A percentile compares a stretch with the other conserved stretches of the same genome.
Conservation (phyloP, 2,797 vertebrate genomes). For the Rallus crepitans region DNA sequence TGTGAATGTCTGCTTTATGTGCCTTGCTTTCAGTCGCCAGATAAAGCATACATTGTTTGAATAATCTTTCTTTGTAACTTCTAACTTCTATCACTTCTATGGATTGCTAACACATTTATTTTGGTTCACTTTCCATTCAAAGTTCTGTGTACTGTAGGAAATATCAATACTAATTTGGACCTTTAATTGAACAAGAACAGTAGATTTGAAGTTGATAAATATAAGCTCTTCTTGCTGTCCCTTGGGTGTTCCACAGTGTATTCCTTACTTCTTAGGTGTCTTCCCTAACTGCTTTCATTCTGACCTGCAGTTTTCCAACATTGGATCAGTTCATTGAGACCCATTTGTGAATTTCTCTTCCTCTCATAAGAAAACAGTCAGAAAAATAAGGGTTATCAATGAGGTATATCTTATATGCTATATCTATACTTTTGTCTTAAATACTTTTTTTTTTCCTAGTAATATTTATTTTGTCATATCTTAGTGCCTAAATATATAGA, state of each 20-base stretch:
- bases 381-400: neutral
- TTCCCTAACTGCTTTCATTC: constrained; percentile 42
- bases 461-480: neutral
- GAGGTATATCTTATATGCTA: neutral
- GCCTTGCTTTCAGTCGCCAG: neutral
- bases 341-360: neutral
- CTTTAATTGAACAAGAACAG: constrained; percentile 62
- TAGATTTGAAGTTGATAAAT: constrained; percentile 70
- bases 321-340: neutral
- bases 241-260: constrained; percentile 28
- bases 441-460: neutral
- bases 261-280: constrained; percentile 54
- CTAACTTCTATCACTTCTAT: constrained; percentile 52
- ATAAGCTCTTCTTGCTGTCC: constrained; percentile 48
- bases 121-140: constrained; percentile 58
- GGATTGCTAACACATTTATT: constrained; percentile 66
- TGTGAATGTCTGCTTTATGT: neutral
- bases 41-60: constrained; percentile 35
- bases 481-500: neutral
- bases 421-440: neutral
- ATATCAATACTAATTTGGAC: constrained; percentile 65
- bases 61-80: constrained; percentile 59
- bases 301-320: constrained; percentile 41
- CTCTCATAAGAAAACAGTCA: neutral
- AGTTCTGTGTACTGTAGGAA: constrained; percentile 50